Conservation (phyloP, 2,113 vertebrate species). For the Anser brachyrhynchus region DNA sequence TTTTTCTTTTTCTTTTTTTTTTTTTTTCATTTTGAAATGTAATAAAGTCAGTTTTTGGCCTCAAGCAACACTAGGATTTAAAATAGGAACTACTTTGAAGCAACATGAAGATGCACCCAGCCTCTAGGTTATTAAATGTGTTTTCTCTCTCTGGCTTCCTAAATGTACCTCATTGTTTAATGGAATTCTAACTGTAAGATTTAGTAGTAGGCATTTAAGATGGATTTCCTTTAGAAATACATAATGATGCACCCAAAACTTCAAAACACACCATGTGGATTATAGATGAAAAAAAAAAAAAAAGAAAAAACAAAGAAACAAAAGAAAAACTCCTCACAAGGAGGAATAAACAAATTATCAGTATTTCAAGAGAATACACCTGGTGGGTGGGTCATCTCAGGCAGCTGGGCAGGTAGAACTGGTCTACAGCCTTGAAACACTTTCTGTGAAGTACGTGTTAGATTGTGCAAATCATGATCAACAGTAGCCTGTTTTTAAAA, state of each 20-base stretch:
- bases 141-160: conserved; percentile 56
- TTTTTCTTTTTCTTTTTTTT: not conserved
- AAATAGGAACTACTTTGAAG: conserved; percentile 66
- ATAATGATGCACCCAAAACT: not conserved
- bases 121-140: conserved; percentile 62
- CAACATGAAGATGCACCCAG: conserved; percentile 48
- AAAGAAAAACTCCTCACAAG: not conserved
- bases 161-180: conserved; percentile 54
- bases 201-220: conserved; percentile 33
- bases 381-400: not conserved
- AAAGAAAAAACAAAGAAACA: no score
- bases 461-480: not conserved
- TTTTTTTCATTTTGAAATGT: conserved; percentile 62
- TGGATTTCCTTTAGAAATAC: conserved; percentile 39
- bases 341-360: not conserved
- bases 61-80: conserved; percentile 54
- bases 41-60: conserved; percentile 58
- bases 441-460: not conserved
- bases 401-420: not conserved
- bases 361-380: not conserved
- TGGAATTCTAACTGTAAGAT: conserved; percentile 41
- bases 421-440: not conserved
- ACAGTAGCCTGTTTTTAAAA: not conserved
- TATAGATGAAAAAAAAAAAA: not conserved
- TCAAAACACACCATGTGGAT: not conserved